These are phyloP conservation scores for Callopanchax toddi DNA, from an alignment of 2,113 vertebrate species.

Conservation along the genomic window DNA sequence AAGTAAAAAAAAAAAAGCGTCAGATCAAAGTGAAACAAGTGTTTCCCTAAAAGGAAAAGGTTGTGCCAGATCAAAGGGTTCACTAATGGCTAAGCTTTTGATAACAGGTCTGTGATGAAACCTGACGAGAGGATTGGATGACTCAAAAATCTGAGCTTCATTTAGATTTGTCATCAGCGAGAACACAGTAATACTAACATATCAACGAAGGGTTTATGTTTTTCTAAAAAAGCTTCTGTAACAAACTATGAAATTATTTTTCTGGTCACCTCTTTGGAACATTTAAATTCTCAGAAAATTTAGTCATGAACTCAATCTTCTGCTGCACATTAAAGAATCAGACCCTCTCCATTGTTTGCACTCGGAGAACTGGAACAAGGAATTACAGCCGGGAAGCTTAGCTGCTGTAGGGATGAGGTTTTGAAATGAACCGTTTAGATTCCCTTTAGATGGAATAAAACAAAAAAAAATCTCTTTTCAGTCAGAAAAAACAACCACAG, in stretches of 20 bases:
- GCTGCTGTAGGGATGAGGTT: constrained; percentile 33
- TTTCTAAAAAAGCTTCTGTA: too few species aligned
- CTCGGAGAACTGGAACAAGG: constrained; percentile 44
- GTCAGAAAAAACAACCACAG: constrained; percentile 53
- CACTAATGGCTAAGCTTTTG: constrained; percentile 63
- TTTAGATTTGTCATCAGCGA: constrained; percentile 55
- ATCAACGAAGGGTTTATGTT: too few species aligned
- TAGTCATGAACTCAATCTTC: constrained; percentile 42
- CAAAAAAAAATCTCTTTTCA: constrained; percentile 39
- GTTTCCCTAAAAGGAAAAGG: constrained; percentile 23
- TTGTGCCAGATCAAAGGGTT: constrained; percentile 48
- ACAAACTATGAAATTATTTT: too few species aligned
- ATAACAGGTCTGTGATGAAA: constrained; percentile 51
- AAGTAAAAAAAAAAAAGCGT: constrained; percentile 31
- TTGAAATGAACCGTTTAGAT: constrained; percentile 45
- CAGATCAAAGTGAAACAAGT: constrained; percentile 50
- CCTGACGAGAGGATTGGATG: constrained; percentile 55
- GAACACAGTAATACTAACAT: background rate
- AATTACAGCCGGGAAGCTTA: constrained; percentile 45
- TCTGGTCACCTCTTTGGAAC: background rate
- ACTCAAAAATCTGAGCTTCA: constrained; percentile 46
- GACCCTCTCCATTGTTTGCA: constrained; percentile 39
- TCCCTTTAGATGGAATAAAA: constrained; percentile 18
- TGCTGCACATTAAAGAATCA: constrained; percentile 48
- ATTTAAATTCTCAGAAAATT: constrained; percentile 8